Base-by-base conservation (phyloP, 2,113 vertebrate genomes). In the Pseudopipra pipra region DNA sequence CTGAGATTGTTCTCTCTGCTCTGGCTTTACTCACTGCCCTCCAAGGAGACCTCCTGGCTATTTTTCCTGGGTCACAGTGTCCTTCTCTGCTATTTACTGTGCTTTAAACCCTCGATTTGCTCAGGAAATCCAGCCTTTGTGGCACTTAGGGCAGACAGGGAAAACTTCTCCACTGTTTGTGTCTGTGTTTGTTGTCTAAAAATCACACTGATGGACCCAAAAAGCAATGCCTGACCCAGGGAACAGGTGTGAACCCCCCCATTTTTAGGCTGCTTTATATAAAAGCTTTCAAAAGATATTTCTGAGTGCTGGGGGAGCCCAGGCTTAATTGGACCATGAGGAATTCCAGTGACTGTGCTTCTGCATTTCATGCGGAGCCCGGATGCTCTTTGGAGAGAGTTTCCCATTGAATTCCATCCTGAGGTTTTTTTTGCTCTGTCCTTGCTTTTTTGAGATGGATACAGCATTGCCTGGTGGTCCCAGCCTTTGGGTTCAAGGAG, bases 21-120 rank as follows among this genome's bases (percentile, higher is more conserved):
- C 79, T 54, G 68, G 31, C 59, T 56, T 31, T 12, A 6, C 63
- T 72, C 7, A 0, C 8, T 31, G 52, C 62, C 67, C 89, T 4
- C 39, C 5, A 8, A 39, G 71, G 73, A 91, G 67, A 77, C 73
- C 75, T 89, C 67, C 76, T 86, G 79, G 7, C 52, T 49, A 2
- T 56, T 92, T 90, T 88, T 41, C 55, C 52, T 41, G 59, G 67
- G 58, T 90, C 39, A 7, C 7, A 2, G 10, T 85, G 79, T 85
- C 39, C 63, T 83, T 90, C 68, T 90, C 55, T 90, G 88, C 94
- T 85, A 65, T 87, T 96, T 93, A 83, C 88, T 65, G 54, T 93
- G 79, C 75, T 84, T 54, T 66, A 85, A 90, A 83, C 11, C 39
- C 39, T 56, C 4, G 5, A 2, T 92, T 95, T 88, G 77, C 85